Evolutionary conservation across 2,888 invertebrate genomes (phyloP).

Genomic region (Epistrophe grossulariae): DNA sequence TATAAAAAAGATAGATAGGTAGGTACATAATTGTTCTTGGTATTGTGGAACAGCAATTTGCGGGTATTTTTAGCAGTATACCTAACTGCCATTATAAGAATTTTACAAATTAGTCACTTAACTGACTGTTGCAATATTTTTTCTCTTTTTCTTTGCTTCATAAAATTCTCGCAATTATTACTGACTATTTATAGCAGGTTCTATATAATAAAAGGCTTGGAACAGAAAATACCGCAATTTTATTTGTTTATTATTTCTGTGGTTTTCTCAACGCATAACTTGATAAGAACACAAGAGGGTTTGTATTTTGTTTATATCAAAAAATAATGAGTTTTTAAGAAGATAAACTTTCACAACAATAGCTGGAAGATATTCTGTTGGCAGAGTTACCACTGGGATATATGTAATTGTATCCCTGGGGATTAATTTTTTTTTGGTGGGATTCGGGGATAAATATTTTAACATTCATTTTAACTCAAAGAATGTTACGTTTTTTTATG

Average conservation of each 20-base stretch:
- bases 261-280: neutral
- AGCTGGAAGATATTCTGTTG: too few relatives aligned
- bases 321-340: too few relatives aligned
- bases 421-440: too few relatives aligned
- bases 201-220: neutral
- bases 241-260: neutral
- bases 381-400: too few relatives aligned
- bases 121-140: neutral
- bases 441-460: too few relatives aligned
- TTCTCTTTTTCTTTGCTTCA: neutral
- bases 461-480: too few relatives aligned
- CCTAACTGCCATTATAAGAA: conserved; percentile 15
- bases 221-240: neutral
- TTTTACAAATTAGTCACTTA: conserved; percentile 1
- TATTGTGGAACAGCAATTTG: conserved; percentile 13
- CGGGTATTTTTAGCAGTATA: conserved; percentile 5
- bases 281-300: too few relatives aligned
- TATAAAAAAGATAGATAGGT: neutral
- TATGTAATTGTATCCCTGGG: too few relatives aligned
- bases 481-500: too few relatives aligned
- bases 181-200: neutral
- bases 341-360: too few relatives aligned
- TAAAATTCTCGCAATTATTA: conserved; percentile 10
- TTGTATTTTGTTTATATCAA: too few relatives aligned
- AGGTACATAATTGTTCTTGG: neutral